Percentiles rank a stretch among this genome's conserved stretches.
phyloP scores from a whole-genome alignment of 1,140 invertebrate genomes.

The Dreissena rostriformis region DNA sequence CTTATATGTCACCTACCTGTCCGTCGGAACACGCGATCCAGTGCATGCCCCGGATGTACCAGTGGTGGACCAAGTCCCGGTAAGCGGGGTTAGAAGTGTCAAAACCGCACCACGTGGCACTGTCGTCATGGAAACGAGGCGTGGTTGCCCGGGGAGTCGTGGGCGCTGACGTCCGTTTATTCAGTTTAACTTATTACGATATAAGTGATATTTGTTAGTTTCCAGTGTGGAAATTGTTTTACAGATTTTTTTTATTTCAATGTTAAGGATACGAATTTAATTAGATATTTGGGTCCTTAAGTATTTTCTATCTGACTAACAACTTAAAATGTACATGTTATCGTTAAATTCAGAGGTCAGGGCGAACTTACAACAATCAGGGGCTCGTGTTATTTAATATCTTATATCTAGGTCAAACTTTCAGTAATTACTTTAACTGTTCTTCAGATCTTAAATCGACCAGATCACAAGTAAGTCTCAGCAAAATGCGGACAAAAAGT shows the following conservation, averaged over 20 bases:
- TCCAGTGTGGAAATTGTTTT: neutral
- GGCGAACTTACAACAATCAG: neutral
- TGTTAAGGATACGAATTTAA: neutral
- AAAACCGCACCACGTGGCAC: neutral
- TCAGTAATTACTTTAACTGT: no score
- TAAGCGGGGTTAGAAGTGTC: slow-evolving; percentile 3
- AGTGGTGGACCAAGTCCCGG: slow-evolving; percentile 17
- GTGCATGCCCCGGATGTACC: slow-evolving; percentile 25
- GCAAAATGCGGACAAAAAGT: no score
- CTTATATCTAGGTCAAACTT: no score
- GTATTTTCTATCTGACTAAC: neutral
- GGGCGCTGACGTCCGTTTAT: neutral
- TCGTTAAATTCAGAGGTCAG: neutral
- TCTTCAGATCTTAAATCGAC: no score
- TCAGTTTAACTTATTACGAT: neutral
- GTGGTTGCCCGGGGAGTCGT: neutral
- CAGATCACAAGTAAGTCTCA: no score
- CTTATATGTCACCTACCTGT: slow-evolving; percentile 13
- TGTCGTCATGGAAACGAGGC: neutral
- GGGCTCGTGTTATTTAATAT: no score
- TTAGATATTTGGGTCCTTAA: neutral
- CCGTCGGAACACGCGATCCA: slow-evolving; percentile 39
- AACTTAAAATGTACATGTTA: neutral
- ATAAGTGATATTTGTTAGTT: neutral
- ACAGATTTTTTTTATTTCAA: no score